phyloP scores from a whole-genome alignment of 92 coral and sea anemone species.

The Blastomussa wellsi region DNA sequence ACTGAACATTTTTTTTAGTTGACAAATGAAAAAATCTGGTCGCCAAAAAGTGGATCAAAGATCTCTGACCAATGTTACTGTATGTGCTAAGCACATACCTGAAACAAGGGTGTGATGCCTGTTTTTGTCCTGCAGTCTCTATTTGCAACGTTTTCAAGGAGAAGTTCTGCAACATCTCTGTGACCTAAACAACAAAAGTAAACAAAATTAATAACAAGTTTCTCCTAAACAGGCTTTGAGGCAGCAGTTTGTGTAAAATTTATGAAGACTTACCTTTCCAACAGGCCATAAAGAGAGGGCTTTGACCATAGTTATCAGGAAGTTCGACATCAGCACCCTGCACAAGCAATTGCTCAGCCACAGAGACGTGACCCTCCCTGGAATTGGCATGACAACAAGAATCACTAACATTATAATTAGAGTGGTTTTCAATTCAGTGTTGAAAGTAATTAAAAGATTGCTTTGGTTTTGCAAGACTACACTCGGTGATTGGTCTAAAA shows the following conservation, averaged over 20 bases:
- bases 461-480: no score
- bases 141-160: slow-evolving; percentile 88
- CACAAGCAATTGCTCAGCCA: slow-evolving; percentile 79
- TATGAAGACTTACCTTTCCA: slow-evolving; percentile 83
- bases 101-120: slow-evolving; percentile 97
- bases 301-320: slow-evolving; percentile 99
- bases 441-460: no score
- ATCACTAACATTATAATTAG: not conserved
- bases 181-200: slow-evolving; percentile 69
- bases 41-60: no score
- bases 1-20: no score
- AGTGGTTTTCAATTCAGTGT: no score
- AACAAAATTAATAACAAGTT: not conserved
- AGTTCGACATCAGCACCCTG: slow-evolving; percentile 97
- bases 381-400: not conserved
- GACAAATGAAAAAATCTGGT: no score
- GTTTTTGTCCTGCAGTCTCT: slow-evolving; percentile 98
- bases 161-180: slow-evolving; percentile 90
- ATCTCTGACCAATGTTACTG: not conserved
- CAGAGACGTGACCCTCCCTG: slow-evolving; percentile 98
- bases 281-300: slow-evolving; percentile 99
- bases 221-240: not conserved
- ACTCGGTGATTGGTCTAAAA: no score
- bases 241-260: not conserved
- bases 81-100: slow-evolving; percentile 44